These are phyloP conservation scores for Saguinus imperator DNA, from an alignment of 2,113 vertebrate genomes.

Conservation along the genomic window DNA sequence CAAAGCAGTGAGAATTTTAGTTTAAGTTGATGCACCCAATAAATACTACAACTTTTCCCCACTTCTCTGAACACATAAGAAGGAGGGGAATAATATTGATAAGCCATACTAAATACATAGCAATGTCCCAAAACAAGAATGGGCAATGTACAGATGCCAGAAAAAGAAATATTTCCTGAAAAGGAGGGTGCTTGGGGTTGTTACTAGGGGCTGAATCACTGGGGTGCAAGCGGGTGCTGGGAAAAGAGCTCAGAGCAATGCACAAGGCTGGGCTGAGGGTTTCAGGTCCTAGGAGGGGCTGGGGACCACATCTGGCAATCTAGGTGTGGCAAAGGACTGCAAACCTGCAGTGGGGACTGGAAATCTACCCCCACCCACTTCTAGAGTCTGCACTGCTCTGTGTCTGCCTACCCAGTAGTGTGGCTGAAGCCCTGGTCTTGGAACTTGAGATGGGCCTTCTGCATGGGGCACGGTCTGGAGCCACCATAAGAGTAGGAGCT, in stretches of 20 bases:
- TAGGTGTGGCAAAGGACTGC: not conserved
- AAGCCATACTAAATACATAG: no score
- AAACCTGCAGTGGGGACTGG: not conserved
- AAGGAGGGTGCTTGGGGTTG: accelerated
- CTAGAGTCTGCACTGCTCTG: not conserved
- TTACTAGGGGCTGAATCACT: not conserved
- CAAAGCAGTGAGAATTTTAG: not conserved
- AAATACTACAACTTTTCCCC: not conserved
- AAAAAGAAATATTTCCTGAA: not conserved
- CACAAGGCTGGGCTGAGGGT: not conserved
- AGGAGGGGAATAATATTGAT: not conserved
- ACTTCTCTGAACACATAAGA: not conserved
- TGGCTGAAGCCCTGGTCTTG: not conserved
- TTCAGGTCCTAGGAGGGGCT: not conserved
- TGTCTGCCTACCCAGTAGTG: not conserved
- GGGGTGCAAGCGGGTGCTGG: not conserved
- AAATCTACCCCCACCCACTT: not conserved
- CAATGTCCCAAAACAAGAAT: accelerated
- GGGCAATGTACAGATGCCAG: not conserved
- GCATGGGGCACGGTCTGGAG: accelerated
- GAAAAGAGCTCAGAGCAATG: no score
- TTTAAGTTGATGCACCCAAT: not conserved
- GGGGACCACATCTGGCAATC: no score
- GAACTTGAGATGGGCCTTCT: not conserved
- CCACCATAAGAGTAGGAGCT: not conserved